Base-by-base conservation (phyloP, 2,888 invertebrate genomes). In the Philaethria dido region DNA sequence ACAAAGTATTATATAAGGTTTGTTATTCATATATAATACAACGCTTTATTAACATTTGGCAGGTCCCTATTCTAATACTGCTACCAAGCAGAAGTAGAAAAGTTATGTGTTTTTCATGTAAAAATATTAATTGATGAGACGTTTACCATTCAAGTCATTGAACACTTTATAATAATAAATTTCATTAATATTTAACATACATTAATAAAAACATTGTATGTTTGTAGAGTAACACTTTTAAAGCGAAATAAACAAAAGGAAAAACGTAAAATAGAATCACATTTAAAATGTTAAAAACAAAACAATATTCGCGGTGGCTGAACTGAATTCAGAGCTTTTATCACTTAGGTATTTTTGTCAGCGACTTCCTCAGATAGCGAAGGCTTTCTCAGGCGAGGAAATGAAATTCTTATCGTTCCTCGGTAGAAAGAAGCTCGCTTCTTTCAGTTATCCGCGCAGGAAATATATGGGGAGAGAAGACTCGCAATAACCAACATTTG, bases 371-470 rank as follows among this genome's bases (percentile, higher is more conserved):
- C 78, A 86, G 88, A 92, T 90, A 89, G 88, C 87, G 85, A 73
- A 79, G 77, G 87, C 86, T 88, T 82, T 84, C 82, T 85, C 83
- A 84, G 82, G 80, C 79, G 82, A 88, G 93, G 93, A 93, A 93
- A 93, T 93, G 93, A 92, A 93, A 93, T 92, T 92, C 93, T 93
- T 93, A 93, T 93, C 93, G 89, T 86, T 84, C 86, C 83, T 82
- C 80, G 79, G 84, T 83, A 83, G 87, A 86, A 86, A 86, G 86
- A 84, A 87, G 86, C 86, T 83, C 82, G 84, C 86, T 89, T 86
- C 85, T 85, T 85, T 86, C 89, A 86, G 86, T 90, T 90, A 90
- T 89, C 91, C 90, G 82, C 74, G 76, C 75, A 84, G 88, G 87
- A 91, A 91, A 92, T 92, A 89, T 89, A 89, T 87, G 80, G 84